phyloP scores from a whole-genome alignment of 1,140 invertebrate genomes.

The Cryptotermes secundus region DNA sequence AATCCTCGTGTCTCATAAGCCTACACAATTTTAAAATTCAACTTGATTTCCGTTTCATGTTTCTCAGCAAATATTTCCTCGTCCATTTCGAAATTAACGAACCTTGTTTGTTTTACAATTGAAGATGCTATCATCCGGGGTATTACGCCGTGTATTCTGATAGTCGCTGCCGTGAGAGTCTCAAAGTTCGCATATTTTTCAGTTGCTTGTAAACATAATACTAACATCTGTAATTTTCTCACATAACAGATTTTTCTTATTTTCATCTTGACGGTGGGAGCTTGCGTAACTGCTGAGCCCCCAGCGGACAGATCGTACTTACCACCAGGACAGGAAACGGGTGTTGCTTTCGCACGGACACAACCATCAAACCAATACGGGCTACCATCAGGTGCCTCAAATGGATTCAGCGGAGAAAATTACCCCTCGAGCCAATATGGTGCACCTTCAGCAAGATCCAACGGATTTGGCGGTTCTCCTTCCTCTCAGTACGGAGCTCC shows the following conservation, averaged over 20 bases:
- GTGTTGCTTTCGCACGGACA: background rate
- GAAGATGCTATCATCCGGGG: no score
- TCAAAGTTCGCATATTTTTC: no score
- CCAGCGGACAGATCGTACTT: slow-evolving; percentile 29
- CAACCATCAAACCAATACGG: slow-evolving; percentile 33
- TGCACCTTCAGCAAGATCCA: slow-evolving; percentile 8
- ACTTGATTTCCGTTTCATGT: no score
- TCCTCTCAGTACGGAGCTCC: slow-evolving; percentile 27
- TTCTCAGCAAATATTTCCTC: no score
- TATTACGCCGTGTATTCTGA: no score
- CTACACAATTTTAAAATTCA: no score
- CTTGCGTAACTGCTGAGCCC: slow-evolving; percentile 22
- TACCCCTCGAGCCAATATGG: slow-evolving; percentile 29
- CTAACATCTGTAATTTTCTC: background rate
- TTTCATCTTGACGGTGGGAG: background rate
- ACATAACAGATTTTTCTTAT: background rate
- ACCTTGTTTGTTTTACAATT: no score
- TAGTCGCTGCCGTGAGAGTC: no score
- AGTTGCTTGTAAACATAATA: background rate
- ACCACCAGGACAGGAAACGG: slow-evolving; percentile 25
- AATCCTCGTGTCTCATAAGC: no score
- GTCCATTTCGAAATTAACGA: no score
- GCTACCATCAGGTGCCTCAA: slow-evolving; percentile 6
- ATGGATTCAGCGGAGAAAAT: slow-evolving; percentile 17
- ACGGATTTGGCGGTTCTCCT: slow-evolving; percentile 26